Evolutionary conservation across 2,797 vertebrate species (phyloP), one percentile per base, ranked within the genome.

Genomic region (Acanthurus lineatus): DNA sequence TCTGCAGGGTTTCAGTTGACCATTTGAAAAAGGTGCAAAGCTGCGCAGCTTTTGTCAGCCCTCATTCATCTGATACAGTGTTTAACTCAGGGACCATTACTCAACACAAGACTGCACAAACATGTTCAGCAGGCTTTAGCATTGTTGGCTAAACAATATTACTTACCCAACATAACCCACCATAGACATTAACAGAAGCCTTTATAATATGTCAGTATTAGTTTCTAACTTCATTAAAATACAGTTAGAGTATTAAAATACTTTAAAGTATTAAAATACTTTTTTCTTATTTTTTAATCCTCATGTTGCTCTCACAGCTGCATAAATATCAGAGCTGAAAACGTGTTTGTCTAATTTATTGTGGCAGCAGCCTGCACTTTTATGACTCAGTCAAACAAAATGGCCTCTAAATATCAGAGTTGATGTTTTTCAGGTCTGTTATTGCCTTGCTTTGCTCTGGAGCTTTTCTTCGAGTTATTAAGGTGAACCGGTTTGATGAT

Each of bases 51-150:
- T 74, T 80, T 90, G 82, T 90, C 83, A 81, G 89, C n/a, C 19
- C 63, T 91, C 88, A 81, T 91, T 91, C 83, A 84, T 91, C 87
- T 82, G 84, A 65, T 45, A 3, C 60, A 19, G 44, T 75, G 79
- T 81, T 72, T 52, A 15, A 69, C 38, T 58, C 22, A 1, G 54
- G 67, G 49, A 22, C 73, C 82, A 67, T 89, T 72, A 85, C 73
- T 63, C 71, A 82, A 69, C 70, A 19, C 64, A 3, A 9, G 2
- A 11, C 20, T 5, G 19, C 72, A 20, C 66, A 8, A 25, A 65
- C 51, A 17, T 25, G 16, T 28, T 62, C 16, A 22, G 19, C 51
- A 35, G 38, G 51, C 12, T n/a, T 9, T 28, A 49, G 25, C n/a
- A 5, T 38, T 35, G 3, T 7, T 17, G 52, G 53, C 42, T 15